Evolutionary conservation across 2,888 invertebrate genomes (phyloP), one percentile per base, ranked within the genome.

Genomic region (Drosophila testacea): DNA sequence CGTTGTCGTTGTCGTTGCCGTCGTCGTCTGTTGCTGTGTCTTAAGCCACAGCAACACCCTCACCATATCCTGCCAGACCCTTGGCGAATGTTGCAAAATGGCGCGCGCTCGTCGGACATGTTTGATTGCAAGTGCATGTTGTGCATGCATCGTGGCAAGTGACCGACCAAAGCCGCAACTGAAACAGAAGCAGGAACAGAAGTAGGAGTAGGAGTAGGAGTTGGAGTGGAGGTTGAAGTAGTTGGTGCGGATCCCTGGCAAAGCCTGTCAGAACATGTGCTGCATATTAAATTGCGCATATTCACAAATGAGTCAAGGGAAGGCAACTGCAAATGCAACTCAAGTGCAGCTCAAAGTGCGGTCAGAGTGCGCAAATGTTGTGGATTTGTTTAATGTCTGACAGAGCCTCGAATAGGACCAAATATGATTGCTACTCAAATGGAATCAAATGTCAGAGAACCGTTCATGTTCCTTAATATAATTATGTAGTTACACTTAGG

Each of bases 121-220:
- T 82, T 84, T 84, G 82, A 82, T 82, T 84, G 82, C 80, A 69
- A 75, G 75, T 80, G 82, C 82, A 81, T 81, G 81, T 78, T 79
- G 79, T 83, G 81, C 78, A 69, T 81, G 81, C 80, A 70, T 59
- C 79, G 79, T 74, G 66, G 62, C 73, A 57, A 73, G 42, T 76
- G 77, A 61, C 74, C 78, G 48, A 54, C 73, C 63, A 16, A 63
- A 69, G 64, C 57, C 52, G 46, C 57, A 57, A 30, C 38, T 38
- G 46, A 2, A 64, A 22, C 57, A 46, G 41, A 5, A 50, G 30
- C n/a, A 52, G 50, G 7, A 13, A 22, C 7, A n/a, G 50, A 10
- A 36, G 46, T 34, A 46, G 41, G 6, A 50, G 46, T 34, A 46
- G 41, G 6, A 50, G 30, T 11, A 57, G 48, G 6, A 13, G 34